Base-by-base conservation (phyloP, 2,797 vertebrate genomes). In the Clarias pachynema region DNA sequence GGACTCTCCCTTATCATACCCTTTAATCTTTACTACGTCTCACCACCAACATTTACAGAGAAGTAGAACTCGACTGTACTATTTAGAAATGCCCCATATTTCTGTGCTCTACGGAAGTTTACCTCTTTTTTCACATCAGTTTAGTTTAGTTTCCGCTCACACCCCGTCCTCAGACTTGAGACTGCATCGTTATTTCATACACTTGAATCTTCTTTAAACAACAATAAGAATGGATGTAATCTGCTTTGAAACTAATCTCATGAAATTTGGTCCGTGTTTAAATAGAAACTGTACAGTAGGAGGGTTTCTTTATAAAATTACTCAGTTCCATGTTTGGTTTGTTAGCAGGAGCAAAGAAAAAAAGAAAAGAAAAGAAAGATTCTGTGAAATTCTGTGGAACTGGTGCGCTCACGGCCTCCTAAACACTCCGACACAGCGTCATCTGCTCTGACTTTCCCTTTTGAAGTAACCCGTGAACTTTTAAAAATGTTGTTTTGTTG, bases 51-150 rank as follows among this genome's bases (percentile, higher is more conserved):
- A 5, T 37, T 85, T 74, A 78, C 29, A 80, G 62, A 65, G 68
- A 77, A 86, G 26, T 49, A 83, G 29, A 44, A 44, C 57, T 82
- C 84, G 59, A 82, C 26, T 69, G n/a, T 73, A 82, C 57, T 84
- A 83, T 81, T 85, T 84, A 60, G 57, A 87, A 84, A 81, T 62
- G 85, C 37, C 86, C 85, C 59, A 89, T 74, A 85, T 89, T 79
- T 72, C 40, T 34, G 10, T 26, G 57, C 84, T 69, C n/a, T 59
- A 34, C 34, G 66, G 57, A 87, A 85, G 70, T 57, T 70, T 78
- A 49, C 53, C 16, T 63, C 66, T 44, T 1, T 53, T 78, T 66
- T 87, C 63, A 70, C 84, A 77, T 69, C 49, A 15, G 22, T 7
- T 6, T 31, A 65, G 65, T 59, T 74, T 10, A 44, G 65, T 72